Base-by-base conservation (phyloP, 1,140 invertebrate genomes). In the Diachasma alloeum region DNA sequence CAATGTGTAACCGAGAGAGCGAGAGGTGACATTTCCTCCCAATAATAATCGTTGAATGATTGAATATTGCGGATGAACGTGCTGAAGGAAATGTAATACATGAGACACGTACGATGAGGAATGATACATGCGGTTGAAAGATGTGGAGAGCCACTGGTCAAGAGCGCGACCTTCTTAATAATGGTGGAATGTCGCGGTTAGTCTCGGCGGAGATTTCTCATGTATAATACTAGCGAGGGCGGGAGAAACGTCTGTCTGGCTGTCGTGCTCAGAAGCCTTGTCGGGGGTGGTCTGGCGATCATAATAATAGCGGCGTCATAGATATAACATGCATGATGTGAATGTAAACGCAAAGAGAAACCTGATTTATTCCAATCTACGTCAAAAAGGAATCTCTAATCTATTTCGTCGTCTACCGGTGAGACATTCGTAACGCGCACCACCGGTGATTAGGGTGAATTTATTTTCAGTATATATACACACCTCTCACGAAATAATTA, bases 251-350 rank as follows among this genome's bases (percentile, higher is more conserved):
- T 78, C 75, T 75, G 74, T 75, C 74, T 75, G 74, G 74, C 68
- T 76, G 78, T 79, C 74, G 79, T 69, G 78, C 72, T 59, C 17
- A 48, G 48, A 63, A 31, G 13, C n/a, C 48, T 73, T 71, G 53
- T 80, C 67, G 80, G 72, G 72, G 76, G 78, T 81, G 81, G 72
- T 75, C 44, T 73, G 44, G 56, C 44, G 59, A 63, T 77, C 68
- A 74, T 83, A 84, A 83, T 83, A 84, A 84, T 83, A 84, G 77
- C 74, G 78, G 72, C 26, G 78, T 80, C 22, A 46, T 69, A 67
- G 63, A 75, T 84, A 83, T 83, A 81, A 78, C 77, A 81, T 31
- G 24, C 9, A 37, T 44, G 9, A 48, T 19, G 48, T 17, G 48
- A 4, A 42, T 26, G 70, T 56, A 76, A 39, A 67, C 22, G 59